Evolutionary conservation across 2,888 invertebrate species (phyloP).

Genomic region (Trichogramma evanescens): DNA sequence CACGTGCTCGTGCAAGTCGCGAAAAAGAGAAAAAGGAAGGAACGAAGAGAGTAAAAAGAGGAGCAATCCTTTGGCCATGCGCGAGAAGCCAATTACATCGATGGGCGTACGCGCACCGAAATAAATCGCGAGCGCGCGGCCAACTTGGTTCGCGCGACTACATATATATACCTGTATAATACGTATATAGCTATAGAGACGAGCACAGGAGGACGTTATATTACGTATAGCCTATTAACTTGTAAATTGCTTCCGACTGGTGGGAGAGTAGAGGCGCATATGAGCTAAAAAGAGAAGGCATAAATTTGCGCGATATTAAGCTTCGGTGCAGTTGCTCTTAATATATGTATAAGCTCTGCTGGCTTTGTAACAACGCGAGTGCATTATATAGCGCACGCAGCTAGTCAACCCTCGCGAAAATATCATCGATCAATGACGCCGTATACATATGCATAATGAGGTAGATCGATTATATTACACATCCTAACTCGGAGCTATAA

Average conservation of each 20-base stretch:
- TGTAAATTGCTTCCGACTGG: slow-evolving; percentile 48
- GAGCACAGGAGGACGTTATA: no score
- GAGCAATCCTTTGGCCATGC: slow-evolving; percentile 13
- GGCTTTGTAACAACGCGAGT: no score
- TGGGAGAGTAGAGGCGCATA: slow-evolving; percentile 24
- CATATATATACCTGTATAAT: no score
- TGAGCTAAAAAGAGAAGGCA: slow-evolving; percentile 25
- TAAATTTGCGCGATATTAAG: slow-evolving; percentile 31
- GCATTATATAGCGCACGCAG: no score
- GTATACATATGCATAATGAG: no score
- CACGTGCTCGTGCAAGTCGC: background rate
- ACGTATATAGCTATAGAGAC: no score
- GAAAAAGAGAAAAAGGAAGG: background rate
- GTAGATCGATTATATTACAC: no score
- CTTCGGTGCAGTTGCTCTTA: background rate
- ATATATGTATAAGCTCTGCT: background rate
- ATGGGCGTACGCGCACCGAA: slow-evolving; percentile 28
- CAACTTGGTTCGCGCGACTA: no score
- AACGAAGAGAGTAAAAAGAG: background rate
- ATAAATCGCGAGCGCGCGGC: slow-evolving; percentile 22
- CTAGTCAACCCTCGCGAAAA: no score
- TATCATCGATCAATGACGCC: no score
- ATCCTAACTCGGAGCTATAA: no score
- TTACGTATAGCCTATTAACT: slow-evolving; percentile 43
- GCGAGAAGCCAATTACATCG: slow-evolving; percentile 25